These are phyloP conservation scores for Natator depressus DNA, from an alignment of 2,113 vertebrate genomes.

Conservation along the genomic window DNA sequence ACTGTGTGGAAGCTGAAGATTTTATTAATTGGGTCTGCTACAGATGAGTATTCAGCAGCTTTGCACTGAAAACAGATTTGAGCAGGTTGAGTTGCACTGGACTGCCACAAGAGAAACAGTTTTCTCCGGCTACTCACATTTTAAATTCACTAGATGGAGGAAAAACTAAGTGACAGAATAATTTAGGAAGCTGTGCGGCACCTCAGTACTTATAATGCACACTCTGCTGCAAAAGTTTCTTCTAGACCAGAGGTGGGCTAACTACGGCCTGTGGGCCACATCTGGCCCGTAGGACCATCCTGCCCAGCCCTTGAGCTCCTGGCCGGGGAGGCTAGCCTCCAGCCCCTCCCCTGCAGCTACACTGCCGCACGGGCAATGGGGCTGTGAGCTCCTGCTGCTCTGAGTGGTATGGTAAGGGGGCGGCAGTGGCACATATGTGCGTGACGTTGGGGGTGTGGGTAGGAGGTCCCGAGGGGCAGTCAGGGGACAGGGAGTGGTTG, in stretches of 20 bases:
- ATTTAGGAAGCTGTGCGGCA: not conserved
- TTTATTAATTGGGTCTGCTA: not conserved
- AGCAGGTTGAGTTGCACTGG: not conserved
- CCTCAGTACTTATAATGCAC: not conserved
- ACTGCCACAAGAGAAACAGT: not conserved
- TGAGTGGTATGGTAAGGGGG: no score
- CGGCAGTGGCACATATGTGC: no score
- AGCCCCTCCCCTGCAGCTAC: no score
- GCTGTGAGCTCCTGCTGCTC: no score
- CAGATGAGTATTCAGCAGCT: not conserved
- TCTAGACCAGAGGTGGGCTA: not conserved
- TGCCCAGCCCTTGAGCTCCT: no score
- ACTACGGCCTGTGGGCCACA: no score
- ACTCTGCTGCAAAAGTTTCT: not conserved
- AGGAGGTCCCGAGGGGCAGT: no score
- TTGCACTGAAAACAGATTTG: not conserved
- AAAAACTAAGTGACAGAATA: constrained; percentile 1
- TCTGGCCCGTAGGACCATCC: no score
- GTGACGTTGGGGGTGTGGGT: no score
- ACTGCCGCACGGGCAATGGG: no score
- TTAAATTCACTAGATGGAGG: not conserved
- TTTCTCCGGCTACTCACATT: not conserved
- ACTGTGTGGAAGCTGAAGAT: not conserved
- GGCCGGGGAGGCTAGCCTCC: no score
- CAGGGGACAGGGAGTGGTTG: no score